Conservation (phyloP, 2,888 invertebrate species). For the Thymelicus lineola region DNA sequence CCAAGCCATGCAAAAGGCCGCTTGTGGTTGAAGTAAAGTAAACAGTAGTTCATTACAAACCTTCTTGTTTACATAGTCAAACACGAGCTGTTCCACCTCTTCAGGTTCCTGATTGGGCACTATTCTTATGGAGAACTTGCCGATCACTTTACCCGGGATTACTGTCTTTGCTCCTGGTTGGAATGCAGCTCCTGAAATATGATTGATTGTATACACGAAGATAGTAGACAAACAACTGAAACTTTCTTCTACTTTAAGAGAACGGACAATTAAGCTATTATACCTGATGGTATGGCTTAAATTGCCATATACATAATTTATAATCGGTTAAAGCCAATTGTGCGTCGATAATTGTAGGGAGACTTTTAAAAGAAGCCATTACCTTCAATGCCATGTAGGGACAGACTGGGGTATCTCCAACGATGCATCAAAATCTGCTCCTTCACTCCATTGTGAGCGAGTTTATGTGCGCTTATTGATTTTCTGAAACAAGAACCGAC, state of each 20-base stretch:
- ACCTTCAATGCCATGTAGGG: constrained; percentile 97
- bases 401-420: constrained; percentile 97
- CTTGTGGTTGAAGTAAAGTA: too few species aligned
- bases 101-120: constrained; percentile 97
- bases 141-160: constrained; percentile 96
- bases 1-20: too few species aligned
- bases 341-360: too few species aligned
- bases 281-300: too few species aligned
- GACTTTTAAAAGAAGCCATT: constrained; percentile 13
- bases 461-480: constrained; percentile 88
- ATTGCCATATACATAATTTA: too few species aligned
- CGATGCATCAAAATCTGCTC: constrained; percentile 95
- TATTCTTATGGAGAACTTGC: constrained; percentile 98
- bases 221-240: too few species aligned
- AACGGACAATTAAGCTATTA: too few species aligned
- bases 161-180: constrained; percentile 98
- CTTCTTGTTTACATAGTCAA: constrained; percentile 89
- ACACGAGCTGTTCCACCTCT: constrained; percentile 92
- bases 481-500: constrained; percentile 55
- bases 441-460: constrained; percentile 92
- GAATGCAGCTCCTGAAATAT: constrained; percentile 89
- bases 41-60: constrained; percentile 47
- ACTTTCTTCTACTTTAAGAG: too few species aligned
- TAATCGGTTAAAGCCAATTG: too few species aligned
- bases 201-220: neutral